phyloP scores from a whole-genome alignment of 2,797 vertebrate species.

The Leptoclinus maculatus region DNA sequence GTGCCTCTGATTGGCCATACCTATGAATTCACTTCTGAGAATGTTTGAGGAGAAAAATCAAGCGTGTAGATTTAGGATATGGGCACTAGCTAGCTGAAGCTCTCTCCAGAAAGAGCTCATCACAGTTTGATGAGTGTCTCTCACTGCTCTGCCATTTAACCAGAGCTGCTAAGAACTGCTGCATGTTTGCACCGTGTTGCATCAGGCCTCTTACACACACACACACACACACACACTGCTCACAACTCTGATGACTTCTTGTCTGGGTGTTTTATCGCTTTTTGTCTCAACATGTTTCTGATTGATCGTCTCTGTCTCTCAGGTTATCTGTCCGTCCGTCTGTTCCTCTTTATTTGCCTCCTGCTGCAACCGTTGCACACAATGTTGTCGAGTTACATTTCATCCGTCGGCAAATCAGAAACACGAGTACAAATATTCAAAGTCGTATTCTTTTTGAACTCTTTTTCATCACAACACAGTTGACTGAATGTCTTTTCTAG shows the following conservation, averaged over 20 bases:
- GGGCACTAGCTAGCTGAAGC: too few relatives aligned
- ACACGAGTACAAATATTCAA: constrained; percentile 15
- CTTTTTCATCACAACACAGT: constrained; percentile 5
- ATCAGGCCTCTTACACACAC: constrained; percentile 16
- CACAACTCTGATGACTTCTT: background rate
- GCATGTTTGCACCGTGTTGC: constrained; percentile 35
- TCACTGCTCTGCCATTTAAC: constrained; percentile 16
- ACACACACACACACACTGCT: background rate
- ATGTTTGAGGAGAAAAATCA: too few relatives aligned
- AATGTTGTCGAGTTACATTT: constrained; percentile 22
- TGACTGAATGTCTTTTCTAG: constrained; percentile 8
- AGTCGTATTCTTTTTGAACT: constrained; percentile 7
- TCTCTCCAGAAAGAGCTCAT: background rate
- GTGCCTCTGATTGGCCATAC: too few relatives aligned
- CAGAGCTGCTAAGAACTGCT: constrained; percentile 1
- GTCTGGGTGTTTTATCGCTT: constrained; percentile 25
- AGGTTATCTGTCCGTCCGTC: constrained; percentile 17
- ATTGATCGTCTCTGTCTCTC: constrained; percentile 27
- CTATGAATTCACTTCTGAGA: too few relatives aligned
- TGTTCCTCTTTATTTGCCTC: constrained; percentile 6
- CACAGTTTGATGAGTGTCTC: background rate
- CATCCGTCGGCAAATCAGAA: constrained; percentile 11
- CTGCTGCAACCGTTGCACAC: constrained; percentile 33
- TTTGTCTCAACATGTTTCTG: constrained; percentile 24
- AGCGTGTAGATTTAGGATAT: too few relatives aligned